Evolutionary conservation across 2,113 vertebrate species (phyloP).

Genomic region (Puntigrus tetrazona): DNA sequence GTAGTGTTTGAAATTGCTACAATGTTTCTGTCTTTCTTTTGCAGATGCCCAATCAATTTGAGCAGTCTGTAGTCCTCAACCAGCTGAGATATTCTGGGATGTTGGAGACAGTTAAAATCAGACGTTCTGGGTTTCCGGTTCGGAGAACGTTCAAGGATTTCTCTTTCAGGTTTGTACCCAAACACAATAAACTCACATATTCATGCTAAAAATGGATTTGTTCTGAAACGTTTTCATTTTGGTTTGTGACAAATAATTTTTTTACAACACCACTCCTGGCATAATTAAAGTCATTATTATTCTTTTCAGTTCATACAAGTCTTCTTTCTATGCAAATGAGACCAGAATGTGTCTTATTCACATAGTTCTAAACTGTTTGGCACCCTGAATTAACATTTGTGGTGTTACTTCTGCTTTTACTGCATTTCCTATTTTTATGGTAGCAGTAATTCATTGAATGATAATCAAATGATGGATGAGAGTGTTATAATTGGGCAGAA

Average conservation of each 20-base stretch:
- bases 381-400: not conserved
- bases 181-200: not conserved
- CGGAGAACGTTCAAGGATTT: constrained; percentile 91
- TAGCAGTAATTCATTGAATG: not conserved
- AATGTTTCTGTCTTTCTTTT: constrained; percentile 23
- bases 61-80: constrained; percentile 93
- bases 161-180: constrained; percentile 80
- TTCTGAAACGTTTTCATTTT: not conserved
- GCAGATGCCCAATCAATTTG: constrained; percentile 94
- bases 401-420: not conserved
- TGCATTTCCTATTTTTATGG: not conserved
- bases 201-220: not conserved
- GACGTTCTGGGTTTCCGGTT: constrained; percentile 89
- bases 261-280: not conserved
- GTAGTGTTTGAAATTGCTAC: not conserved
- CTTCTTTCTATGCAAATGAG: not conserved
- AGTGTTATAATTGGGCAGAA: not conserved
- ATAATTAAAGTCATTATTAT: not conserved
- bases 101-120: constrained; percentile 94
- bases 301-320: not conserved
- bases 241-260: not conserved
- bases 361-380: not conserved
- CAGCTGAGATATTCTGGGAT: constrained; percentile 97
- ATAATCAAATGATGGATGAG: not conserved
- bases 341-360: not conserved